phyloP scores from a whole-genome alignment of 2,797 vertebrate species.

The Pelobates cultripes region DNA sequence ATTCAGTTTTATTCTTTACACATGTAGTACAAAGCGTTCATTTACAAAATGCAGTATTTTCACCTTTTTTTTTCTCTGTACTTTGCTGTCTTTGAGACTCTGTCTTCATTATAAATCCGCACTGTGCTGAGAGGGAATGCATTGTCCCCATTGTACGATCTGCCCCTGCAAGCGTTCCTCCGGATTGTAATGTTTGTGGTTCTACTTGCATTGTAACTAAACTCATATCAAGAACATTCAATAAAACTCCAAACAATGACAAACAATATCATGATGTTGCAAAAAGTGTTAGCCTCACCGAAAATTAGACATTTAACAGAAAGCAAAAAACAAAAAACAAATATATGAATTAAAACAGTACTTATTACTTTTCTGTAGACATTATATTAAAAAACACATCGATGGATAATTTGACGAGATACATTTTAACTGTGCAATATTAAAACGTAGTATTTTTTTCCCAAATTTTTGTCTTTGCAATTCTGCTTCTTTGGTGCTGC shows the following conservation, averaged over 20 bases:
- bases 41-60: constrained; percentile 9
- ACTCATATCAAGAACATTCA: background rate
- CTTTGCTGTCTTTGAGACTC: background rate
- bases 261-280: background rate
- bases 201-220: background rate
- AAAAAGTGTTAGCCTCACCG: background rate
- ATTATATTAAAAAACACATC: background rate
- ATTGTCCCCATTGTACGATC: background rate
- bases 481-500: no score
- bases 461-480: no score
- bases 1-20: constrained; percentile 40
- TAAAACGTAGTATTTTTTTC: no score
- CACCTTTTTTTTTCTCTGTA: background rate
- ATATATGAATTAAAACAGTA: background rate
- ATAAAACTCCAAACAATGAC: background rate
- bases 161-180: background rate
- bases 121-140: background rate
- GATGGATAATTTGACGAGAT: no score
- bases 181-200: background rate
- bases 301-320: background rate
- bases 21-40: background rate
- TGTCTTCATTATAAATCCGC: background rate
- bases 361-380: background rate
- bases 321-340: background rate
- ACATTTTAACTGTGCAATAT: no score